phyloP scores from a whole-genome alignment of 1,140 invertebrate genomes.

The Anoplophora glabripennis region DNA sequence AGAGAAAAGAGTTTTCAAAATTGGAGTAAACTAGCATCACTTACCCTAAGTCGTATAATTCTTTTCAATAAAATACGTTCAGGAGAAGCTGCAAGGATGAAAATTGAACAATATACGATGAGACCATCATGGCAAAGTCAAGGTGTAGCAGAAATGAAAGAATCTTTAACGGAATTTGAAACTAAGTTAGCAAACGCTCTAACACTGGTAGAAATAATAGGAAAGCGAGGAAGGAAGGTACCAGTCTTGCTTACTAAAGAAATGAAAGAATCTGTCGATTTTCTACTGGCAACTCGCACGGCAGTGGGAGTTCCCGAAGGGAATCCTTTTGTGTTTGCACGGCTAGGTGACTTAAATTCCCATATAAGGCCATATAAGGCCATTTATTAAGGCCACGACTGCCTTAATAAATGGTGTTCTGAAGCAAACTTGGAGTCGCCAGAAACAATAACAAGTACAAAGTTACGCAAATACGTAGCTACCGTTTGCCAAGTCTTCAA shows the following conservation, averaged over 20 bases:
- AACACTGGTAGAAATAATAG: constrained; percentile 15
- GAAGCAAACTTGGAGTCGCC: constrained; percentile 8
- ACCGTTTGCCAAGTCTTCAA: constrained; percentile 16
- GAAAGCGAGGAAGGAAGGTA: constrained; percentile 15
- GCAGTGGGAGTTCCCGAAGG: not conserved
- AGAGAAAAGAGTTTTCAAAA: not conserved
- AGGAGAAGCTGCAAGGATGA: constrained; percentile 15
- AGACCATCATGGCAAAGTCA: constrained; percentile 8
- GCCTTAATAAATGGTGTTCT: constrained; percentile 9
- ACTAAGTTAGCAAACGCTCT: constrained; percentile 8
- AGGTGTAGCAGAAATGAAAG: constrained; percentile 7
- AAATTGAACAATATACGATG: not conserved
- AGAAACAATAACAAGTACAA: constrained; percentile 13
- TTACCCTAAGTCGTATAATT: constrained; percentile 7
- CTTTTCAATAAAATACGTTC: constrained; percentile 18
- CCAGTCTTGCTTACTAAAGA: constrained; percentile 13
- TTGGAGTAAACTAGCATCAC: constrained; percentile 6
- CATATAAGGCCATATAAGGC: constrained; percentile 5
- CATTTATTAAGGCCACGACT: constrained; percentile 16
- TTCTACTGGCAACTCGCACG: not conserved
- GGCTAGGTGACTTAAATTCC: not conserved
- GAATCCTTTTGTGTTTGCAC: constrained; percentile 4
- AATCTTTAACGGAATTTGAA: constrained; percentile 13
- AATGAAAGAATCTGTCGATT: constrained; percentile 16
- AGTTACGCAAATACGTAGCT: constrained; percentile 13